These are phyloP conservation scores for Trachymyrmex cornetzi DNA, from an alignment of 1,140 invertebrate species.

Conservation along the genomic window DNA sequence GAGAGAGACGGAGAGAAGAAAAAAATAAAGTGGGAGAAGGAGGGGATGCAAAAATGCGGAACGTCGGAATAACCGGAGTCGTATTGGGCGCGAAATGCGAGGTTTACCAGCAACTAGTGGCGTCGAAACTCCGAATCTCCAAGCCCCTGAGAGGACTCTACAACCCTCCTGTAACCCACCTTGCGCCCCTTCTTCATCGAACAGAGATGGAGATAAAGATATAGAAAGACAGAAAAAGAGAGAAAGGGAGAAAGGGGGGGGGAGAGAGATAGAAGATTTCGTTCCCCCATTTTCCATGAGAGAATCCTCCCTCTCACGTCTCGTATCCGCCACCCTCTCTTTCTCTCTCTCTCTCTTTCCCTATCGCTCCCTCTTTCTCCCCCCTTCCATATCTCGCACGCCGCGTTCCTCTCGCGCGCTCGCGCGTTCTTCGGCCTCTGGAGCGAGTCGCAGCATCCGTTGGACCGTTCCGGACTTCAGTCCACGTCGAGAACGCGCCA, in stretches of 20 bases:
- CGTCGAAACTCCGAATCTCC: conserved; percentile 60
- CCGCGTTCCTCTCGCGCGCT: conserved; percentile 77
- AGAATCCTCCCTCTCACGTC: conserved; percentile 55
- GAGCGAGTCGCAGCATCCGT: conserved; percentile 83
- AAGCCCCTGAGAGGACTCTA: conserved; percentile 30
- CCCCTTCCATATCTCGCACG: conserved; percentile 68
- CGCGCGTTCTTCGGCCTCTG: conserved; percentile 79
- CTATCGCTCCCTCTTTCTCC: conserved; percentile 52
- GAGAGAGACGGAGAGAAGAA: neutral
- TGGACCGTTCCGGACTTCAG: conserved; percentile 81
- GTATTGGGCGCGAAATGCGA: conserved; percentile 64
- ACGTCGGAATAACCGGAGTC: conserved; percentile 11
- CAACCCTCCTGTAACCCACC: conserved; percentile 27
- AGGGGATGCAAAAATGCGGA: neutral
- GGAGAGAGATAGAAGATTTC: neutral
- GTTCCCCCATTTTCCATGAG: conserved; percentile 50
- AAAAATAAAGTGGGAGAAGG: neutral
- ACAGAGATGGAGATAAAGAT: conserved; percentile 50
- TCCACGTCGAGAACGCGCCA: conserved; percentile 86
- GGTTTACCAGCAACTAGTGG: conserved; percentile 81
- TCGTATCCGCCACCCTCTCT: conserved; percentile 65
- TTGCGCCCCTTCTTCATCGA: conserved; percentile 58
- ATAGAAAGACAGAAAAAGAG: conserved; percentile 15
- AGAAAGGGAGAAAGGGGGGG: neutral
- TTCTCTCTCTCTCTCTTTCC: conserved; percentile 67